phyloP scores from a whole-genome alignment of 2,888 invertebrate genomes.

The Macrosiphum euphorbiae region DNA sequence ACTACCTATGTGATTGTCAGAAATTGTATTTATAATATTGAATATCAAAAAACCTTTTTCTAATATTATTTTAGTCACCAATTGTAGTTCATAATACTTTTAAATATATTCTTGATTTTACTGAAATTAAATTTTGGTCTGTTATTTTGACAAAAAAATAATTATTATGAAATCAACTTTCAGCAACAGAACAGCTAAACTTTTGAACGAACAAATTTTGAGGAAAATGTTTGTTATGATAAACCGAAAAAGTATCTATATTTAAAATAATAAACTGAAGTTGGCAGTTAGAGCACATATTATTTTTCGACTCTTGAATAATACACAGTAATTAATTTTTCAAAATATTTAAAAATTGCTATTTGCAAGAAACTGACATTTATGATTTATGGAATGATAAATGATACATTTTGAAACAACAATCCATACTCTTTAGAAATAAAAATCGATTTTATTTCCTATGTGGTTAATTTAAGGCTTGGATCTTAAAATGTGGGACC shows the following conservation, averaged over 20 bases:
- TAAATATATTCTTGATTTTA: background rate
- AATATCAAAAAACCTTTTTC: background rate
- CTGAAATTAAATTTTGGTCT: background rate
- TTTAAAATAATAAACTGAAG: background rate
- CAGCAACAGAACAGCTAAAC: background rate
- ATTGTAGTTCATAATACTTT: background rate
- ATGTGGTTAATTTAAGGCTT: background rate
- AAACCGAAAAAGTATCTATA: background rate
- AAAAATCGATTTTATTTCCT: background rate
- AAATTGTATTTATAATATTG: background rate
- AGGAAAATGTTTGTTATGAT: background rate
- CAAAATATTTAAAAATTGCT: background rate
- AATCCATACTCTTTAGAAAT: background rate
- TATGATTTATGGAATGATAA: background rate
- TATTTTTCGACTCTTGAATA: background rate
- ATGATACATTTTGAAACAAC: background rate
- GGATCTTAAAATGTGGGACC: background rate
- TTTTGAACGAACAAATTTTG: background rate
- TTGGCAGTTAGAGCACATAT: background rate
- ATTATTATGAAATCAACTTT: background rate
- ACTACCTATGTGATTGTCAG: background rate
- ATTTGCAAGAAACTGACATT: background rate
- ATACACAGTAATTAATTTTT: background rate
- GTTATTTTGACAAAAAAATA: background rate
- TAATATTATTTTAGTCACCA: background rate